phyloP scores from a whole-genome alignment of 2,113 vertebrate genomes.

The Garra rufa region DNA sequence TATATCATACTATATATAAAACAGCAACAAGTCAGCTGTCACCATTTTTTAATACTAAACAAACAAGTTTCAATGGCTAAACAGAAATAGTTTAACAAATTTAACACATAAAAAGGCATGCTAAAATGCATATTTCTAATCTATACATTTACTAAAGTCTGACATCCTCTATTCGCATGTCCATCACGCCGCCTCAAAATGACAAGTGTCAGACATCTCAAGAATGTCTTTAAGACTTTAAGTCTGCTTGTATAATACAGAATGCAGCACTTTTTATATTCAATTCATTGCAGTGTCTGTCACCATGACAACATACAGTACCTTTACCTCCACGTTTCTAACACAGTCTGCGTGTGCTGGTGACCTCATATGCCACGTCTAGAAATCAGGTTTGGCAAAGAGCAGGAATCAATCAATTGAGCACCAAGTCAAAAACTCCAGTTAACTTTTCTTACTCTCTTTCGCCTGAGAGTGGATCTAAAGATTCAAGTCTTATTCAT shows the following conservation, averaged over 20 bases:
- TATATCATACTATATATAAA: too few species aligned
- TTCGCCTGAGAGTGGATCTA: constrained; percentile 22
- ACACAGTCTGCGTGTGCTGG: not conserved
- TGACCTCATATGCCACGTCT: constrained; percentile 18
- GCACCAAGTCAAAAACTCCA: constrained; percentile 28
- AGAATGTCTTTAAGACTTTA: constrained; percentile 1
- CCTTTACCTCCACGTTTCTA: not conserved
- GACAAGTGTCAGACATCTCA: constrained; percentile 17
- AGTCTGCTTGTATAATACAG: not conserved
- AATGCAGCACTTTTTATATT: constrained; percentile 6
- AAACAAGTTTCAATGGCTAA: not conserved
- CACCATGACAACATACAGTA: constrained; percentile 36
- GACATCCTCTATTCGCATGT: not conserved
- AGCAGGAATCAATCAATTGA: constrained; percentile 10
- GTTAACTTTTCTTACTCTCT: not conserved
- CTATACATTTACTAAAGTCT: not conserved
- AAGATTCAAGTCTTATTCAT: constrained; percentile 31
- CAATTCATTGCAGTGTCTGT: constrained; percentile 24
- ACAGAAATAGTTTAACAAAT: not conserved
- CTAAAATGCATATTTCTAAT: not conserved
- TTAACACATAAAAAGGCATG: not conserved
- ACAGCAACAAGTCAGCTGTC: too few species aligned
- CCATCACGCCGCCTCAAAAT: not conserved
- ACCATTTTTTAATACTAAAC: too few species aligned
- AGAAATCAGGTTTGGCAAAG: constrained; percentile 9